Base-by-base conservation (phyloP, 1,140 invertebrate genomes). In the Thaumatotibia leucotreta region DNA sequence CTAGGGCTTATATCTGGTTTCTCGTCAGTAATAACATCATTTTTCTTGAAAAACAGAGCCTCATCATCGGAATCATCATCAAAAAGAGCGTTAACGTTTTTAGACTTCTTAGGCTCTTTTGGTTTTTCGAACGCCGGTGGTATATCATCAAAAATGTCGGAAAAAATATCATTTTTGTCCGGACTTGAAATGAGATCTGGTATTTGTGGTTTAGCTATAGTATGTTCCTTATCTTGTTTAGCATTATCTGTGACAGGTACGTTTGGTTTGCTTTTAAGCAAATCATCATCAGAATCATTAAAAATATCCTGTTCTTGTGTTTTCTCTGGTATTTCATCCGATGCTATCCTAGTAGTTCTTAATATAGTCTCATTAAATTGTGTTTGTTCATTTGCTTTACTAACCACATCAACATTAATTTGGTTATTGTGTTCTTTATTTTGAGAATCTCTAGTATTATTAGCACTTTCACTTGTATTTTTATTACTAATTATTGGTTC, bases 31-130 rank as follows among this genome's bases (percentile, higher is more conserved):
- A 78, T 64, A 0, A 72, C 58, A 32, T 88, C 84, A 71, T 79
- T 76, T 68, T 86, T 89, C 63, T 83, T 88, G 62, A 89, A 89
- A 65, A 90, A 91, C 14, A 86, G 64, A 8, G 77, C 72, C 67
- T 91, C 86, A 61, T 90, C 88, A 63, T 90, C 86, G 0, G 88
- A 91, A 70, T 91, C 88, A 61, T 91, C 88, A 63, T 87, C 88
- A 32, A 89, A 91, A 9, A 91, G 66, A 0, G 87, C 88, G 27
- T 91, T 89, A 0, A 88, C 72, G 33, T 91, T 91, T 80, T 88
- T 83, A 70, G 84, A 86, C 39, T 72, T 84, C 64, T 91, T 89
- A 2, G 83, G 73, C 74, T 89, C 85, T 69, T 77, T 81, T 1
- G 84, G 76, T 67, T 86, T 87, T 74, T 87, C 82, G 62, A 89